phyloP scores from a whole-genome alignment of 2,888 invertebrate genomes.

The Ommatoiulus sabulosus region DNA sequence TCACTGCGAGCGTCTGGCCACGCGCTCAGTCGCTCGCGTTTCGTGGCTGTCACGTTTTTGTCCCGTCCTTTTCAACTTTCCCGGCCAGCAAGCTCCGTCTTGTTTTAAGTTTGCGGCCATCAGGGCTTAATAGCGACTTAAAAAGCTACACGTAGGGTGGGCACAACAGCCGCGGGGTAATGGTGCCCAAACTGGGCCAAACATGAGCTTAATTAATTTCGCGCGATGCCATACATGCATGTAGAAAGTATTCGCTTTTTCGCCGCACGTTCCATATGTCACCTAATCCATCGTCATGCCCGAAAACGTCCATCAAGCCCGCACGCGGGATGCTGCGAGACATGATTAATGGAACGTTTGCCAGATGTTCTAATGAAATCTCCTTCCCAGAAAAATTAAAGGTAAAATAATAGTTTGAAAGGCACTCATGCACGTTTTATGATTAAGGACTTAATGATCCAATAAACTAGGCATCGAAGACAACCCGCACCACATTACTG shows the following conservation, averaged over 20 bases:
- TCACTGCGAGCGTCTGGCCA: background rate
- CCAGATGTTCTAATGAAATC: constrained; percentile 21
- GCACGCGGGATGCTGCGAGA: background rate
- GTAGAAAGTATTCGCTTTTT: background rate
- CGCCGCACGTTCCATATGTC: background rate
- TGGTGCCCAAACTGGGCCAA: background rate
- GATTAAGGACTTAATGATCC: constrained; percentile 34
- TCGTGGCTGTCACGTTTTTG: too few species aligned
- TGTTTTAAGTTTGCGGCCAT: background rate
- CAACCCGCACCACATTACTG: background rate
- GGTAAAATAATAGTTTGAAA: constrained; percentile 34
- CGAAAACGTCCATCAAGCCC: constrained; percentile 22
- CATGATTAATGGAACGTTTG: constrained; percentile 28
- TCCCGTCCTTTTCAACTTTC: too few species aligned
- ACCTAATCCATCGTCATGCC: constrained; percentile 28
- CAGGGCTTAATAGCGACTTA: background rate
- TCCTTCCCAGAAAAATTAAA: constrained; percentile 34
- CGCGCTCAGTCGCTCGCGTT: too few species aligned
- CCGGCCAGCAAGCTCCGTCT: background rate
- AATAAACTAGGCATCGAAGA: constrained; percentile 20
- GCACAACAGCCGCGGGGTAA: background rate
- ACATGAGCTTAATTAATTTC: background rate
- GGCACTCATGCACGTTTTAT: constrained; percentile 22
- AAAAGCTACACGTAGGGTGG: background rate
- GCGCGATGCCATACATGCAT: background rate